Evolutionary conservation across 2,113 vertebrate species (phyloP).

Genomic region (Nerophis lumbriciformis): DNA sequence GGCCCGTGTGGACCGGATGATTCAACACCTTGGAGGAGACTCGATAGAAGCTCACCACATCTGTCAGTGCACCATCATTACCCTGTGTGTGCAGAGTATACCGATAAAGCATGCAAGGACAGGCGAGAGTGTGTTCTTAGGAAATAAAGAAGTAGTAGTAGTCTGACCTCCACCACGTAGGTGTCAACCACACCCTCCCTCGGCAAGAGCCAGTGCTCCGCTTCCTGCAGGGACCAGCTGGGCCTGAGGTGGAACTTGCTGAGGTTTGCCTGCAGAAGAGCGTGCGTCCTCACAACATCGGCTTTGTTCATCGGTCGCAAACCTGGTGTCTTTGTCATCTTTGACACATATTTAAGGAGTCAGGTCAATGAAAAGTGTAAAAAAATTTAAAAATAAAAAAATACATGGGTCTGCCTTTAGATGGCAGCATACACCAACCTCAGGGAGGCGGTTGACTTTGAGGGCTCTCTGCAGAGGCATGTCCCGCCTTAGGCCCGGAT

Average conservation of each 20-base stretch:
- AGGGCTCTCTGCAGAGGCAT: conserved; percentile 88
- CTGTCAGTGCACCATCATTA: conserved; percentile 77
- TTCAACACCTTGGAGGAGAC: conserved; percentile 86
- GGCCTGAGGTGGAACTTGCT: conserved; percentile 81
- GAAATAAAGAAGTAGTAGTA: no score
- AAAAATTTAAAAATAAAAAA: neutral
- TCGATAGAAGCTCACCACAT: conserved; percentile 88
- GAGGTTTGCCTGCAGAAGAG: conserved; percentile 76
- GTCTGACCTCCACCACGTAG: conserved; percentile 86
- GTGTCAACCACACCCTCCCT: conserved; percentile 89
- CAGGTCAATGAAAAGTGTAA: neutral
- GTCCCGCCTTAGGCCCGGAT: conserved; percentile 82
- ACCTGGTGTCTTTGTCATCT: conserved; percentile 78
- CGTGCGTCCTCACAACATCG: conserved; percentile 74
- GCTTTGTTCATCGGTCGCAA: conserved; percentile 80
- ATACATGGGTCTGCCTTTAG: conserved; percentile 5
- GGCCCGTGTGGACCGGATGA: conserved; percentile 81
- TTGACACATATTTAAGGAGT: conserved; percentile 31
- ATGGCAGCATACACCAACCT: conserved; percentile 74
- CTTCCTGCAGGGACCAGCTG: conserved; percentile 77
- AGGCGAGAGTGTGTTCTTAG: no score
- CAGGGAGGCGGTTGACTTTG: conserved; percentile 87
- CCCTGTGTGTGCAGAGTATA: conserved; percentile 58
- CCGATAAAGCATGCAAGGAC: no score
- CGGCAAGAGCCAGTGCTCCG: conserved; percentile 89